Evolutionary conservation across 2,888 invertebrate genomes (phyloP).

Genomic region (Drosophila tanythrix): DNA sequence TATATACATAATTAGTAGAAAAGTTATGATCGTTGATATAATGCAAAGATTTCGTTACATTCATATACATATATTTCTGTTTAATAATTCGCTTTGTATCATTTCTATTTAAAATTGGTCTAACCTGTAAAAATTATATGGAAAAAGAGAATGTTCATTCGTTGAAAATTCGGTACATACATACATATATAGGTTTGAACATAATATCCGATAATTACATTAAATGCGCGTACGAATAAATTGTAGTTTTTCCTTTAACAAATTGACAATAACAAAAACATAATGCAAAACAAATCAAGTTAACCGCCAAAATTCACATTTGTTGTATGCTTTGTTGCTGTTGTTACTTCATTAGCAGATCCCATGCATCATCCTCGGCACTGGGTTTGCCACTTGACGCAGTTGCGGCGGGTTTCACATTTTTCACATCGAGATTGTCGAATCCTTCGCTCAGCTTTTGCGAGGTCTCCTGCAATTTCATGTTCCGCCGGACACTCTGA

Average conservation of each 20-base stretch:
- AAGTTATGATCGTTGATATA: background rate
- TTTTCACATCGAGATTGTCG: conserved; percentile 83
- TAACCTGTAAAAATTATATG: conserved; percentile 60
- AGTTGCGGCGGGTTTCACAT: conserved; percentile 71
- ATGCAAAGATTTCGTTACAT: background rate
- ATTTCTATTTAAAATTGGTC: conserved; percentile 76
- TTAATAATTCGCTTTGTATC: conserved; percentile 64
- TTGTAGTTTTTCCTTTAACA: conserved; percentile 38
- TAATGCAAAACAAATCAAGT: conserved; percentile 53
- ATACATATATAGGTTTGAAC: conserved; percentile 24
- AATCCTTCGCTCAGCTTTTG: conserved; percentile 82
- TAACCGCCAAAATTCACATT: conserved; percentile 34
- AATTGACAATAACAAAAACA: conserved; percentile 50
- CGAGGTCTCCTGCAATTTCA: conserved; percentile 78
- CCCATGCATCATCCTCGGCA: conserved; percentile 88
- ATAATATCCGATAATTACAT: conserved; percentile 63
- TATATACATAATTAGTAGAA: background rate
- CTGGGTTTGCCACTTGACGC: conserved; percentile 74
- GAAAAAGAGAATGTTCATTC: conserved; percentile 36
- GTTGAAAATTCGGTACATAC: conserved; percentile 45
- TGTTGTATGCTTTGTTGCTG: conserved; percentile 9
- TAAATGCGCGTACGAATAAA: conserved; percentile 73
- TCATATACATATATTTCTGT: conserved; percentile 62
- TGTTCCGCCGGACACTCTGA: conserved; percentile 66
- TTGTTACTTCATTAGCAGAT: conserved; percentile 86